Evolutionary conservation across 2,113 vertebrate genomes (phyloP).

Genomic region (Trichechus manatus): DNA sequence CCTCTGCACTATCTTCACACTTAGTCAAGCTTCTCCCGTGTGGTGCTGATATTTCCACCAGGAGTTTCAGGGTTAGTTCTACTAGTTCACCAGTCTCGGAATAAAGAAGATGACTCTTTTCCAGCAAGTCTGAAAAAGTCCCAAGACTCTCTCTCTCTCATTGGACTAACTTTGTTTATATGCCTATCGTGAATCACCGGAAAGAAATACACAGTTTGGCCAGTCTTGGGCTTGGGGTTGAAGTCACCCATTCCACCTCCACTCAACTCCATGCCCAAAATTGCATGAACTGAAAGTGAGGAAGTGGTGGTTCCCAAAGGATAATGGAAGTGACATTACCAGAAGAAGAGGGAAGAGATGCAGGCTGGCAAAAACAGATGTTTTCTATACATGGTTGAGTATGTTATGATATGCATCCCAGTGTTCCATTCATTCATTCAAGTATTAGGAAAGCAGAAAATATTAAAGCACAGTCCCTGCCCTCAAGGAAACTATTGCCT

Average conservation of each 20-base stretch:
- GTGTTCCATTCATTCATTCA: not conserved
- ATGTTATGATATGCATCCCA: not conserved
- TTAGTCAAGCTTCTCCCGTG: not conserved
- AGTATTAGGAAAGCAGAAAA: conserved; percentile 9
- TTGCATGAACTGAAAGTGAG: not conserved
- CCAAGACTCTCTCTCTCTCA: not conserved
- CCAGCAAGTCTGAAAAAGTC: not conserved
- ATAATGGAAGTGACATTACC: not conserved
- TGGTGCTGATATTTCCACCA: not conserved
- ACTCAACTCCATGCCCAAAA: not conserved
- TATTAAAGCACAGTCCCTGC: not conserved
- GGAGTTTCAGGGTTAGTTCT: not conserved
- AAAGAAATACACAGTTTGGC: not conserved
- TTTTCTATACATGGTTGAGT: not conserved
- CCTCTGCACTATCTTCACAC: not conserved
- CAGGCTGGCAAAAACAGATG: not conserved
- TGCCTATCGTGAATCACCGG: not conserved
- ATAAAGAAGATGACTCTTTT: not conserved
- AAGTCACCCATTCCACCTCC: not conserved
- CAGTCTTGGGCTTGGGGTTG: not conserved
- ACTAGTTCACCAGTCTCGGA: not conserved
- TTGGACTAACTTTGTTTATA: not conserved
- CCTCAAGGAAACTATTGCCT: not conserved
- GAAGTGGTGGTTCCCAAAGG: not conserved
- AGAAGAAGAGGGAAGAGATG: not conserved